These are phyloP conservation scores for Corvus hawaiiensis DNA, from an alignment of 2,113 vertebrate genomes.

Conservation along the genomic window DNA sequence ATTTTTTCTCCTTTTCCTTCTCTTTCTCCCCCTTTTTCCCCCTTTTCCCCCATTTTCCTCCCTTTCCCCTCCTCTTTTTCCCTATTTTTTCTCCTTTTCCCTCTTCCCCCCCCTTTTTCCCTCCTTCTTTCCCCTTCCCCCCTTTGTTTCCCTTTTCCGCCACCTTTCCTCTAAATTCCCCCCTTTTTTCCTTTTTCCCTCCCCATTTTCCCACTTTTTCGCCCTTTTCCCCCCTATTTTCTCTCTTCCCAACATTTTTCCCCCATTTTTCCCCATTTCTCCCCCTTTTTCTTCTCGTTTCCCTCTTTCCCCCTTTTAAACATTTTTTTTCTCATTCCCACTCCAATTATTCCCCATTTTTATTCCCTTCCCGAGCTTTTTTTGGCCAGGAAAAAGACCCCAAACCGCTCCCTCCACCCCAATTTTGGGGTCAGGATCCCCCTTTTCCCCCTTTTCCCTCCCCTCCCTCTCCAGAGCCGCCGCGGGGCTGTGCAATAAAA, in stretches of 20 bases:
- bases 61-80: no score
- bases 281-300: no score
- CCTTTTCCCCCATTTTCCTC: no score
- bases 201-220: no score
- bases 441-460: background rate
- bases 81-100: no score
- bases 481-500: conserved; percentile 23
- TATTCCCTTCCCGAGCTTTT: background rate
- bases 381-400: background rate
- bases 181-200: background rate
- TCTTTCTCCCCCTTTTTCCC: background rate
- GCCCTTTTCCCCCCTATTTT: no score
- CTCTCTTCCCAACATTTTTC: no score
- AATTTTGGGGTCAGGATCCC: background rate
- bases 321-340: background rate
- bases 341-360: background rate
- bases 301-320: background rate
- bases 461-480: background rate
- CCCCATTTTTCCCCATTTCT: no score
- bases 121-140: no score
- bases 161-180: background rate
- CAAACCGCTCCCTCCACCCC: background rate
- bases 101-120: no score
- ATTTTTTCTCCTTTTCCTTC: background rate
- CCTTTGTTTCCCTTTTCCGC: no score